Evolutionary conservation across 2,797 vertebrate species (phyloP).

Genomic region (Chrysocyon brachyurus): DNA sequence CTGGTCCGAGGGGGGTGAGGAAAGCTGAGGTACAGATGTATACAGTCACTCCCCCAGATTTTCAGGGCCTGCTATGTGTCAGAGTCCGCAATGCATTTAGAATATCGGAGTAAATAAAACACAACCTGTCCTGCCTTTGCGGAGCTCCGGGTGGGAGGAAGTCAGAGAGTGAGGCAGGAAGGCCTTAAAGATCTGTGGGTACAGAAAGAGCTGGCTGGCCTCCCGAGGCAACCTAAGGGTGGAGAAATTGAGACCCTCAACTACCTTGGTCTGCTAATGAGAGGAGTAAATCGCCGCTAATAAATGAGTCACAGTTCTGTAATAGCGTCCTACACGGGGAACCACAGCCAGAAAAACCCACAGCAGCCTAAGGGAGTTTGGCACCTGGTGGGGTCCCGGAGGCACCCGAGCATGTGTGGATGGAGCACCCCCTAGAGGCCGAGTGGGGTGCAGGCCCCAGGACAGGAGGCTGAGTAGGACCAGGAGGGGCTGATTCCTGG

Average conservation of each 20-base stretch:
- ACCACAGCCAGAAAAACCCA: neutral
- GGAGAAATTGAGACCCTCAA: conserved; percentile 30
- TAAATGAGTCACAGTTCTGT: conserved; percentile 41
- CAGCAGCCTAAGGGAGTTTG: neutral
- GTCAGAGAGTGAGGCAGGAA: neutral
- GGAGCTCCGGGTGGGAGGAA: neutral
- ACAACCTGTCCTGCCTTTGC: neutral
- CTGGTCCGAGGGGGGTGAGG: too few species aligned
- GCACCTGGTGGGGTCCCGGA: accelerated
- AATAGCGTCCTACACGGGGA: neutral
- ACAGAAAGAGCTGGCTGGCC: neutral
- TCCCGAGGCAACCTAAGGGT: conserved; percentile 2
- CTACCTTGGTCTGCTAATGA: neutral
- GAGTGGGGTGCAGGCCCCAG: neutral
- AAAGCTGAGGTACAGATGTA: neutral
- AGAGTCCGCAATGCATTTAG: too few species aligned
- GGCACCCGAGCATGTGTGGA: neutral
- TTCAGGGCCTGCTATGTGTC: neutral
- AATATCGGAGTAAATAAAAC: neutral
- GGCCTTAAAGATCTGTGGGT: neutral
- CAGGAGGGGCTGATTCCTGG: neutral
- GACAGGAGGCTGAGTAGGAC: neutral
- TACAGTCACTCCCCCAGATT: neutral
- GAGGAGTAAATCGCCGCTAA: conserved; percentile 47
- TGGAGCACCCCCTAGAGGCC: neutral